These are phyloP conservation scores for Pollimyrus isidori DNA, from an alignment of 2,113 vertebrate genomes.

Conservation along the genomic window DNA sequence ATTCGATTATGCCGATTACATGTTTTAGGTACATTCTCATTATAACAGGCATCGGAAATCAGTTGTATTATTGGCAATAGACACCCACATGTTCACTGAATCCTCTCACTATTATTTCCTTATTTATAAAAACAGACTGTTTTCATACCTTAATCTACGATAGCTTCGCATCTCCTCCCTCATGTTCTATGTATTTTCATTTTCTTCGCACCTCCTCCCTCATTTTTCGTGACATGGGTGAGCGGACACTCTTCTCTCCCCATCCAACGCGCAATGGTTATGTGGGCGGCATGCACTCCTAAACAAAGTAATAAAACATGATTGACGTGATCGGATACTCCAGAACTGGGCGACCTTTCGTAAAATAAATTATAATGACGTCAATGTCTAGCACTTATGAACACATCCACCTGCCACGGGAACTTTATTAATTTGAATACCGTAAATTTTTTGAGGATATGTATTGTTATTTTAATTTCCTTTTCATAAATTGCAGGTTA, in stretches of 20 bases:
- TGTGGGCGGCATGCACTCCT: not conserved
- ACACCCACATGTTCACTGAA: not conserved
- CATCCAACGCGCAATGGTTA: not conserved
- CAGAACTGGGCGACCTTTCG: not conserved
- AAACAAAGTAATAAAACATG: not conserved
- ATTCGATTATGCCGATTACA: constrained; percentile 10
- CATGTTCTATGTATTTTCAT: not conserved
- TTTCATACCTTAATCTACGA: not conserved
- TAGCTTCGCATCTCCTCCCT: not conserved
- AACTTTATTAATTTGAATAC: not conserved
- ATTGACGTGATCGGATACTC: not conserved
- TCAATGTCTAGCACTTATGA: not conserved
- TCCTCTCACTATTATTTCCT: not conserved
- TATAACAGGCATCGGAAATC: not conserved
- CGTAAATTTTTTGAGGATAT: not conserved
- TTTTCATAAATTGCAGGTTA: not conserved
- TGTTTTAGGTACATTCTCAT: not conserved
- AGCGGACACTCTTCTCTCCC: not conserved
- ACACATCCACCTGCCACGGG: not conserved
- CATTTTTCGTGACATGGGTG: not conserved
- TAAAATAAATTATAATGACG: not conserved
- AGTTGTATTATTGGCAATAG: not conserved
- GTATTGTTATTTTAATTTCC: not conserved
- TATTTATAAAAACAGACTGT: not conserved
- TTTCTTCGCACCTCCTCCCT: not conserved